Percentiles rank a stretch among this genome's conserved stretches.
Conservation (phyloP, 2,113 vertebrate species). For the Upupa epops region DNA sequence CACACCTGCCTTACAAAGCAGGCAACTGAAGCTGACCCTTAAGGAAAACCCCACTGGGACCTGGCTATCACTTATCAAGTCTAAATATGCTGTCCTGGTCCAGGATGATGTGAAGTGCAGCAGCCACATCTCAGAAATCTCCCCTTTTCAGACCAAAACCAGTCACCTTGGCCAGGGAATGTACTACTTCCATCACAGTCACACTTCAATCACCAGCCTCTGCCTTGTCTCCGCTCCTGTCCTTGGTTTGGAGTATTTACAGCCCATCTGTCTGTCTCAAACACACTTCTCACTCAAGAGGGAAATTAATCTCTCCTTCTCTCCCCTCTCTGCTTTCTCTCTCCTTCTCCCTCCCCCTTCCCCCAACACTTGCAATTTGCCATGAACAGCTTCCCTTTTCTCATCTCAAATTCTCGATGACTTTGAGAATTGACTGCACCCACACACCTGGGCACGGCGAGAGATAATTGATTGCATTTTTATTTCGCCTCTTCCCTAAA, state of each 20-base stretch:
- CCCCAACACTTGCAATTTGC: constrained; percentile 57
- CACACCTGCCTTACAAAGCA: constrained; percentile 29
- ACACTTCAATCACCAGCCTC: constrained; percentile 79
- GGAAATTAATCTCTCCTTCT: constrained; percentile 59
- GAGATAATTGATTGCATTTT: constrained; percentile 54
- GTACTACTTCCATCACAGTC: constrained; percentile 70
- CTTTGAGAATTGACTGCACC: constrained; percentile 69
- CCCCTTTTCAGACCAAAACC: constrained; percentile 42
- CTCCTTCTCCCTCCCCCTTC: constrained; percentile 15
- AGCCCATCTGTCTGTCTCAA: constrained; percentile 81
- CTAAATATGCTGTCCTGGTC: constrained; percentile 27
- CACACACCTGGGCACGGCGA: constrained; percentile 48
- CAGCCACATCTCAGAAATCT: not conserved
- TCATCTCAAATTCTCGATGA: constrained; percentile 52
- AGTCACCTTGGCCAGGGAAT: constrained; percentile 75
- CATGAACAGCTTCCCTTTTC: constrained; percentile 58
- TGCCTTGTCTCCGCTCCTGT: constrained; percentile 75
- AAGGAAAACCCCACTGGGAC: constrained; percentile 46
- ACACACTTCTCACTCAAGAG: constrained; percentile 69
- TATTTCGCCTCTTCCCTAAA: constrained; percentile 57
- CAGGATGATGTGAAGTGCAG: constrained; percentile 28
- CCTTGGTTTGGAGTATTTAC: constrained; percentile 77
- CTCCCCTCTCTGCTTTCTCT: not conserved
- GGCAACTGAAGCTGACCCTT: constrained; percentile 53
- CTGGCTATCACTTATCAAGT: constrained; percentile 64